phyloP scores from a whole-genome alignment of 1,140 invertebrate species.

The Eueides isabella region DNA sequence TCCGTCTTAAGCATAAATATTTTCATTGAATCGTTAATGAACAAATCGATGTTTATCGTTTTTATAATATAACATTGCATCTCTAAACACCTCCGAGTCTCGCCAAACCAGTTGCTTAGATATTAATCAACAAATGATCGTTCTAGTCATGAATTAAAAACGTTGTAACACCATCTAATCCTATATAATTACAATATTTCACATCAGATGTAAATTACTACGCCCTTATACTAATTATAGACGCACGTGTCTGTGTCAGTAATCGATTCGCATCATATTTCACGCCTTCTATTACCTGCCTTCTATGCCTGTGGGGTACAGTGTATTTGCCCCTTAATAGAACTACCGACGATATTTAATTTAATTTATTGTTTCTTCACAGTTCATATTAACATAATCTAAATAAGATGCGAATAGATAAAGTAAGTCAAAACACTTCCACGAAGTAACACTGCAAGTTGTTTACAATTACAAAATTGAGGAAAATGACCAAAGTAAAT shows the following conservation, averaged over 20 bases:
- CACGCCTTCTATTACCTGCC: slow-evolving; percentile 10
- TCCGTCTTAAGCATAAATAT: background rate
- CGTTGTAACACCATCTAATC: slow-evolving; percentile 17
- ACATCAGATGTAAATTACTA: slow-evolving; percentile 21
- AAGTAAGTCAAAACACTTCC: slow-evolving; percentile 49
- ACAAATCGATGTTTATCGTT: slow-evolving; percentile 6
- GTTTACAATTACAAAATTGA: slow-evolving; percentile 50
- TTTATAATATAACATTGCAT: background rate
- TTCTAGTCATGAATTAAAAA: slow-evolving; percentile 12
- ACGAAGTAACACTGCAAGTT: slow-evolving; percentile 44
- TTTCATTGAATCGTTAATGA: background rate
- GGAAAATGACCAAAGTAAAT: slow-evolving; percentile 50
- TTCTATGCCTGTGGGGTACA: background rate
- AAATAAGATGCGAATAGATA: background rate
- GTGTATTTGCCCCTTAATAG: background rate
- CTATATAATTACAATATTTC: slow-evolving; percentile 21
- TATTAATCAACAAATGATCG: slow-evolving; percentile 17
- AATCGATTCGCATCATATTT: slow-evolving; percentile 13
- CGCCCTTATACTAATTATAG: slow-evolving; percentile 24
- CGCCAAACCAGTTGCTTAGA: background rate
- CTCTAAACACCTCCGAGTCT: background rate
- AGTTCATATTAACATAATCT: background rate
- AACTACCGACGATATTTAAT: background rate
- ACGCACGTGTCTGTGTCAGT: slow-evolving; percentile 21
- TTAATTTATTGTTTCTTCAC: background rate